Base-by-base conservation (phyloP, 2,113 vertebrate genomes). In the Scatophagus argus region DNA sequence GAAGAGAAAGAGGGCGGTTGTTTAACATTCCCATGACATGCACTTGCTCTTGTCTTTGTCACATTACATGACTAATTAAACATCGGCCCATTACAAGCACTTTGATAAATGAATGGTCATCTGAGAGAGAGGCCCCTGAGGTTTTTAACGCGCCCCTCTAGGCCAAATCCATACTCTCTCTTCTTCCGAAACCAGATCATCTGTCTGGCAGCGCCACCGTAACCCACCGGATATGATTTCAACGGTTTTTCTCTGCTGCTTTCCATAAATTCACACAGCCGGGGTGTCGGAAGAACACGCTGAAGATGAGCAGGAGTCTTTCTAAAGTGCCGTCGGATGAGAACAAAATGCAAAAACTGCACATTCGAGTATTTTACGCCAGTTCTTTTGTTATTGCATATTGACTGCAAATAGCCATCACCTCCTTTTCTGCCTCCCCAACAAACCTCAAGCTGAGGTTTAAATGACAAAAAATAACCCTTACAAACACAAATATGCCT, bases 11-110 rank as follows among this genome's bases (percentile, higher is more conserved):
- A 47, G 47, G 69, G 38, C 10, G 73, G 77, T 78, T 86, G 86
- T 90, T 89, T 86, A 86, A 88, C 80, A 90, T 84, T 89, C 89
- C 83, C 74, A 8, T 77, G 66, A 86, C 81, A 84, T 72, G 74
- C 83, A 82, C 88, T 87, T 72, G 88, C 36, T 83, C 85, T 88
- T 70, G 85, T 91, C 88, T 89, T 84, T 86, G 91, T 86, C 89
- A 87, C 86, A 84, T 91, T 91, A 89, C 70, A 90, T 47, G 61
- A 80, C 88, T 89, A 90, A 93, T 94, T 93, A 91, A 93, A 91
- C 88, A 91, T 68, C 44, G 73, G 61, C 75, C 85, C 87, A 84
- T 89, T 88, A 85, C 90, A 83, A 77, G 39, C 51, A 17, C 77
- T 81, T 67, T 81, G 83, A 90, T 85, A 82, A 85, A 93, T 84